Evolutionary conservation across 2,113 vertebrate genomes (phyloP), one percentile per base, ranked within the genome.

Genomic region (Leptobrachium leishanense): DNA sequence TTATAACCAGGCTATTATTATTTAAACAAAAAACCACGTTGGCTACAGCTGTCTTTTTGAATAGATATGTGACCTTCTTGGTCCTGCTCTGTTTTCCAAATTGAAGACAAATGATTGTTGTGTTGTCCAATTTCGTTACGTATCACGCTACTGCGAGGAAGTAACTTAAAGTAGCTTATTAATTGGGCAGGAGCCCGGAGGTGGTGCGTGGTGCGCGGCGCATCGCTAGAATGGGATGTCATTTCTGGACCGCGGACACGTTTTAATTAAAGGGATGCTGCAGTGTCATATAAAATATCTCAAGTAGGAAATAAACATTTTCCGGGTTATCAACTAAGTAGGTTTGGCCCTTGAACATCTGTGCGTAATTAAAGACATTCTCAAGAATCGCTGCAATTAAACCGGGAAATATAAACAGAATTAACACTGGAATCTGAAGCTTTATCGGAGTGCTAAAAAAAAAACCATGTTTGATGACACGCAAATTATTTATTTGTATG

Each of bases 1-100:
- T 89, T 90, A 83, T 90, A 84, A 88, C 88, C 87, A 89, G 92
- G 90, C 90, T 81, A 91, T 91, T 88, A 90, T 91, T 90, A 84
- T 89, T 59, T 93, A 90, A 89, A 91, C 90, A 92, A 88, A 88
- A 31, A 91, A 91, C 89, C 90, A 82, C 71, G 1, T 83, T 85
- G 83, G 84, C 87, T 90, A 88, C 87, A 89, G 85, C 88, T 90
- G 89, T 87, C 84, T 90, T 82, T 82, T 84, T 88, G 87, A 86
- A 82, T 85, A 88, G 86, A 88, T 84, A 87, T 79, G 79, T 77
- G 5, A 87, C 84, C 68, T 50, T 81, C 66, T 84, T 72, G 77
- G 84, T 79, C 43, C 79, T 76, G 64, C 67, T 80, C 85, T 53
- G 76, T 86, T 86, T 87, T 82, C 81, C 83, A 83, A 72, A 76